These are phyloP conservation scores for Mimas tiliae DNA, from an alignment of 2,888 invertebrate species.

Conservation along the genomic window DNA sequence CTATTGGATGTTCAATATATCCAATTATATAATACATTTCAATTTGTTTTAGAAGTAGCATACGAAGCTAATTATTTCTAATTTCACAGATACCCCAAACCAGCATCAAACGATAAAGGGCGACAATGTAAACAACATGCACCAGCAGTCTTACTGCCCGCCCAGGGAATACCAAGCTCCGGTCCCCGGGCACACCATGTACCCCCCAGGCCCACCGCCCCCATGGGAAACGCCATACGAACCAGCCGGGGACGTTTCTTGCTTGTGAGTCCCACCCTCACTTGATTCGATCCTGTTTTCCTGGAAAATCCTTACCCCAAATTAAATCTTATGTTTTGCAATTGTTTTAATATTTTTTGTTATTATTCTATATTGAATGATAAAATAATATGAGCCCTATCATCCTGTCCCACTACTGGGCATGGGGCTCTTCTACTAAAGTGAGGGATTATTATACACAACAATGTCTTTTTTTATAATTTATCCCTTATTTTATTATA, in stretches of 20 bases:
- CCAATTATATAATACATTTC: too few species aligned
- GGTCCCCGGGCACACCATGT: conserved; percentile 63
- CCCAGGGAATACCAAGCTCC: conserved; percentile 71
- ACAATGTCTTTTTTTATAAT: too few species aligned
- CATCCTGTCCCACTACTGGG: too few species aligned
- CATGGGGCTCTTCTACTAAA: too few species aligned
- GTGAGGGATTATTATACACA: too few species aligned
- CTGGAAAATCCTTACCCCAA: conserved; percentile 43
- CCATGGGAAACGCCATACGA: conserved; percentile 79
- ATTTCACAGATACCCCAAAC: conserved; percentile 77
- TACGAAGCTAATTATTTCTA: conserved; percentile 45
- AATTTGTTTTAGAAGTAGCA: too few species aligned
- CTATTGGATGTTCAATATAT: too few species aligned
- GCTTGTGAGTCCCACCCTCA: conserved; percentile 82
- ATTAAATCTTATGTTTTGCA: not conserved
- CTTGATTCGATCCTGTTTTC: conserved; percentile 63
- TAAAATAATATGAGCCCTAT: too few species aligned
- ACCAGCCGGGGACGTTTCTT: conserved; percentile 80
- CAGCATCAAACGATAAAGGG: conserved; percentile 74
- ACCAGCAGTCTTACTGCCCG: conserved; percentile 71
- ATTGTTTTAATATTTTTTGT: not conserved
- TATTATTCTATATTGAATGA: not conserved
- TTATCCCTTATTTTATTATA: too few species aligned
- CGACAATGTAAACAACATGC: conserved; percentile 84
- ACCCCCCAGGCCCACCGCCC: conserved; percentile 64